phyloP scores from a whole-genome alignment of 2,888 invertebrate genomes.

The Isoperla grammatica region DNA sequence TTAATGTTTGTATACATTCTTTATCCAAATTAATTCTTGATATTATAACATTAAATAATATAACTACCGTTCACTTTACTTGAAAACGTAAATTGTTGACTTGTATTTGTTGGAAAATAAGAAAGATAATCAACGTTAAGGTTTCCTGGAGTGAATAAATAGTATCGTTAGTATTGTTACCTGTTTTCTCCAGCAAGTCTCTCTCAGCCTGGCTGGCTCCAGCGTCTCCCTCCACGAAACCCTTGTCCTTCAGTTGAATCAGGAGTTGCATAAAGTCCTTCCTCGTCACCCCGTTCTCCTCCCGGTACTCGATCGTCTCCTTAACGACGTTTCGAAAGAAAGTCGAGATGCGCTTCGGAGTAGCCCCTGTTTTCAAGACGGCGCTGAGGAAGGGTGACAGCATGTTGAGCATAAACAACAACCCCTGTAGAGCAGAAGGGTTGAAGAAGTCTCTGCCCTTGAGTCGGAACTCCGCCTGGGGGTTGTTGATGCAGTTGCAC shows the following conservation, averaged over 20 bases:
- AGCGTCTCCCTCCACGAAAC: conserved; percentile 15
- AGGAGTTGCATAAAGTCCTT: conserved; percentile 33
- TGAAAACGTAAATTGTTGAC: no score
- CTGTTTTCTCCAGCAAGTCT: no score
- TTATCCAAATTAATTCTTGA: no score
- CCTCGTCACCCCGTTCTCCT: conserved; percentile 32
- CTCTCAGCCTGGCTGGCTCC: no score
- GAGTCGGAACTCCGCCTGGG: conserved; percentile 41
- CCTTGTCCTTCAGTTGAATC: conserved; percentile 27
- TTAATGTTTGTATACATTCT: no score
- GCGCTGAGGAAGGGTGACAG: conserved; percentile 47
- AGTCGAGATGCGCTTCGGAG: neutral
- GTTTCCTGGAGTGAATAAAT: no score
- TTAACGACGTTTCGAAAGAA: conserved; percentile 45
- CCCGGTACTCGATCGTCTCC: conserved; percentile 35
- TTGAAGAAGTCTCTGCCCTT: conserved; percentile 35
- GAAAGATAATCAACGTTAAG: no score
- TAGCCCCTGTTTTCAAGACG: neutral
- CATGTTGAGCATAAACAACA: conserved; percentile 46
- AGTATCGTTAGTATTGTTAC: no score
- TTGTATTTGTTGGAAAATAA: no score
- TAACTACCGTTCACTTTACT: no score
- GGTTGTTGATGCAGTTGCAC: conserved; percentile 38
- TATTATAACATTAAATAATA: no score
- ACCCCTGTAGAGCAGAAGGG: conserved; percentile 35